Evolutionary conservation across 2,113 vertebrate genomes (phyloP).

Genomic region (Sardina pilchardus): DNA sequence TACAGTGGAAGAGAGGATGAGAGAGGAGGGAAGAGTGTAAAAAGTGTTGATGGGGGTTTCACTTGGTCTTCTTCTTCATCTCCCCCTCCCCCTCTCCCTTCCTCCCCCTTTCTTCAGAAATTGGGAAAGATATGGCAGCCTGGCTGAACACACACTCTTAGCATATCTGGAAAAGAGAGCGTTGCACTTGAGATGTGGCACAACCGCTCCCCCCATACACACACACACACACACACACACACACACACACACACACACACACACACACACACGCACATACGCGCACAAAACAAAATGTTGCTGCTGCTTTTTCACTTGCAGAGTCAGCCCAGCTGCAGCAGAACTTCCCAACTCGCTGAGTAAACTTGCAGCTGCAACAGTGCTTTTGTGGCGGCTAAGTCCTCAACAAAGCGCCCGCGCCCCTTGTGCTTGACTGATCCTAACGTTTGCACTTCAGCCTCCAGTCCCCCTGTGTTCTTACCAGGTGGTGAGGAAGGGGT

Average conservation of each 20-base stretch:
- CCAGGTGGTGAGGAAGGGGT: constrained; percentile 27
- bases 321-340: background rate
- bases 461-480: background rate
- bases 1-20: background rate
- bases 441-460: constrained; percentile 1
- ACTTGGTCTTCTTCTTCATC: no score
- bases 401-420: background rate
- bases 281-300: no score
- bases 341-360: background rate
- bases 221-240: background rate
- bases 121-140: background rate
- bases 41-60: background rate
- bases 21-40: background rate
- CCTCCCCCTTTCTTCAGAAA: background rate
- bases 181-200: background rate
- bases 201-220: background rate
- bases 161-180: background rate
- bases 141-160: background rate
- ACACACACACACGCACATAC: background rate
- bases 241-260: background rate
- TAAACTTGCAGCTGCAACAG: background rate
- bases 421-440: background rate
- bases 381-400: background rate
- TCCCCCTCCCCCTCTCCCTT: background rate
- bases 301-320: no score